These are phyloP conservation scores for Lottia scabra DNA, from an alignment of 2,888 invertebrate species.

Conservation along the genomic window DNA sequence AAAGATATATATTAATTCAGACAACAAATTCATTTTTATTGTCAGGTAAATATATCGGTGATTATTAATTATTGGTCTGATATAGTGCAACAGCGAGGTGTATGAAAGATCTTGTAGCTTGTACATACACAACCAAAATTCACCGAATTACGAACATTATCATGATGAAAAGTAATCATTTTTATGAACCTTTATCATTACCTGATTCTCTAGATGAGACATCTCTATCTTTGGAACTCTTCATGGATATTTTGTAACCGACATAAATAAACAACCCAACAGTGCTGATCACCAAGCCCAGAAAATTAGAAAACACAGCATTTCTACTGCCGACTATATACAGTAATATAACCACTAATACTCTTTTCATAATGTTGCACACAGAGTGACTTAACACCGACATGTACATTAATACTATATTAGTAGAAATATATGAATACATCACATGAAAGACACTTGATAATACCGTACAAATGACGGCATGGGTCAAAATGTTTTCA, in stretches of 20 bases:
- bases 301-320: conserved; percentile 20
- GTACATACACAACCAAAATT: too few relatives aligned
- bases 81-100: too few relatives aligned
- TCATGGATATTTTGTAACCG: not conserved
- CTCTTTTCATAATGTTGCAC: conserved; percentile 38
- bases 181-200: too few relatives aligned
- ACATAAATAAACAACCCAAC: not conserved
- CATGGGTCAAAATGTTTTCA: not conserved
- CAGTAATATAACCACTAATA: conserved; percentile 36
- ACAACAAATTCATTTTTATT: too few relatives aligned
- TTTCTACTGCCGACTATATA: conserved; percentile 30
- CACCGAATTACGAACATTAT: too few relatives aligned
- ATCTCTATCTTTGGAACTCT: too few relatives aligned
- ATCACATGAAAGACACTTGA: conserved; percentile 37
- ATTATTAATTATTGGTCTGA: too few relatives aligned
- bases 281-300: conserved; percentile 23
- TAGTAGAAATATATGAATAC: conserved; percentile 40
- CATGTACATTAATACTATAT: conserved; percentile 29
- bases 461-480: not conserved
- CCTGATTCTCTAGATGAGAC: not conserved
- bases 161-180: too few relatives aligned
- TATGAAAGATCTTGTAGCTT: too few relatives aligned
- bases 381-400: conserved; percentile 43
- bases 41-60: too few relatives aligned
- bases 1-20: too few relatives aligned